Evolutionary conservation across 2,888 invertebrate species (phyloP).

Genomic region (Endotricha flammealis): DNA sequence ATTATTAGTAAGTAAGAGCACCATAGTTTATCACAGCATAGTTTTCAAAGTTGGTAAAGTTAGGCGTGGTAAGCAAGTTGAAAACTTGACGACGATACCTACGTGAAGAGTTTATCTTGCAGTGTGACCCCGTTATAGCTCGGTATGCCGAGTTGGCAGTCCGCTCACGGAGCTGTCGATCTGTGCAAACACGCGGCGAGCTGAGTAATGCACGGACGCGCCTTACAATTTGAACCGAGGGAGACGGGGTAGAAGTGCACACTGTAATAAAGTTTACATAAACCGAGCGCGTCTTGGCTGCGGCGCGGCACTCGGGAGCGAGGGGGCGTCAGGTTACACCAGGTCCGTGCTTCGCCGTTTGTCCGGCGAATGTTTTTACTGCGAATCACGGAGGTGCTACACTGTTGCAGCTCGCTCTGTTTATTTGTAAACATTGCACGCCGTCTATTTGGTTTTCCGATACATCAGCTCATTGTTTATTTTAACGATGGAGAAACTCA

Average conservation of each 20-base stretch:
- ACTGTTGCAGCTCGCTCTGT: conserved; percentile 56
- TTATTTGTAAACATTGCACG: conserved; percentile 60
- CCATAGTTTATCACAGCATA: conserved; percentile 15
- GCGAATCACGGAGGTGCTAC: conserved; percentile 64
- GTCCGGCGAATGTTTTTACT: conserved; percentile 63
- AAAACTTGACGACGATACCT: conserved; percentile 37
- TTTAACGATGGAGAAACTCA: conserved; percentile 40
- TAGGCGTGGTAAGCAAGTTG: conserved; percentile 43
- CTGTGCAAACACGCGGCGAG: conserved; percentile 68
- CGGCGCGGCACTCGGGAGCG: conserved; percentile 29
- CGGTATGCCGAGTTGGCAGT: conserved; percentile 45
- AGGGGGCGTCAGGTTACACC: conserved; percentile 53
- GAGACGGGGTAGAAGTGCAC: conserved; percentile 43
- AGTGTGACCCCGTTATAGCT: conserved; percentile 59
- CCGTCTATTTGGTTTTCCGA: conserved; percentile 54
- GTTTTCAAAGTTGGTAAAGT: conserved; percentile 33
- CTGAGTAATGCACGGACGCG: conserved; percentile 68
- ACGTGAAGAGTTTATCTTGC: conserved; percentile 55
- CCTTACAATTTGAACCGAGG: conserved; percentile 54
- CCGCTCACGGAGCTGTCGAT: conserved; percentile 63
- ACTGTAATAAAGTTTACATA: conserved; percentile 74
- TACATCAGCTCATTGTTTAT: conserved; percentile 52
- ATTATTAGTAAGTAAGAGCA: too few species aligned
- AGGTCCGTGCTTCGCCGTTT: conserved; percentile 44
- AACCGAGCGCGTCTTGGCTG: conserved; percentile 59